Percentiles rank a stretch among this genome's conserved stretches.
Evolutionary conservation across 2,797 vertebrate species (phyloP).

Genomic region (Sebastes cheni): DNA sequence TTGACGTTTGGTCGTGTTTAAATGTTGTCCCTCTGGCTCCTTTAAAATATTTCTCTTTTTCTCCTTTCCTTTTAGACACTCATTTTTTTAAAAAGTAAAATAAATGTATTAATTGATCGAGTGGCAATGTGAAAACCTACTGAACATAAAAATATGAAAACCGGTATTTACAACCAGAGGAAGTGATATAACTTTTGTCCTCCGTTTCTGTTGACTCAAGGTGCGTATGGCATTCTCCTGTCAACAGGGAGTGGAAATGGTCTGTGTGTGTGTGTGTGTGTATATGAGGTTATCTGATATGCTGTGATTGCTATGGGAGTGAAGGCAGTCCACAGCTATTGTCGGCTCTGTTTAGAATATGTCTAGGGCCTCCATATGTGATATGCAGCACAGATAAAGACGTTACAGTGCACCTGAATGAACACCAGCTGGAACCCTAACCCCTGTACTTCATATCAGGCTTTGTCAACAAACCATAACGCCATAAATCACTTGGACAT

Average conservation of each 20-base stretch:
- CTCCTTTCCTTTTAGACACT: background rate
- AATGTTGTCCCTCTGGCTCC: background rate
- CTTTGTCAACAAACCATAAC: background rate
- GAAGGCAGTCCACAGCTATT: background rate
- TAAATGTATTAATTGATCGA: background rate
- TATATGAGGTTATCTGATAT: slow-evolving; percentile 46
- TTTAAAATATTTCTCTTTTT: background rate
- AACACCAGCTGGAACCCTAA: background rate
- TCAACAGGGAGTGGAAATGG: background rate
- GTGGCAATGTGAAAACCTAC: background rate
- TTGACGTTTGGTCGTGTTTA: slow-evolving; percentile 5
- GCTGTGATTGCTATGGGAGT: slow-evolving; percentile 20
- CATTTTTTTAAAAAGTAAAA: background rate
- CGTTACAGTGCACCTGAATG: background rate
- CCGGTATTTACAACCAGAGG: background rate
- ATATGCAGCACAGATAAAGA: slow-evolving; percentile 16
- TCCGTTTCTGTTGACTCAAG: slow-evolving; percentile 23
- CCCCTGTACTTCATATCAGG: background rate
- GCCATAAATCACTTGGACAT: background rate
- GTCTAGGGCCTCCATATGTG: background rate
- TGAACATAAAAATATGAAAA: background rate
- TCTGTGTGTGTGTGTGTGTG: background rate
- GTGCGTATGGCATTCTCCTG: slow-evolving; percentile 22
- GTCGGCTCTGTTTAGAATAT: background rate
- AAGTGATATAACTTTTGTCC: background rate